A percentile compares a stretch with the other conserved stretches of the same genome.
These are phyloP conservation scores for Aricia artaxerxes DNA, from an alignment of 2,888 invertebrate species.

Conservation along the genomic window DNA sequence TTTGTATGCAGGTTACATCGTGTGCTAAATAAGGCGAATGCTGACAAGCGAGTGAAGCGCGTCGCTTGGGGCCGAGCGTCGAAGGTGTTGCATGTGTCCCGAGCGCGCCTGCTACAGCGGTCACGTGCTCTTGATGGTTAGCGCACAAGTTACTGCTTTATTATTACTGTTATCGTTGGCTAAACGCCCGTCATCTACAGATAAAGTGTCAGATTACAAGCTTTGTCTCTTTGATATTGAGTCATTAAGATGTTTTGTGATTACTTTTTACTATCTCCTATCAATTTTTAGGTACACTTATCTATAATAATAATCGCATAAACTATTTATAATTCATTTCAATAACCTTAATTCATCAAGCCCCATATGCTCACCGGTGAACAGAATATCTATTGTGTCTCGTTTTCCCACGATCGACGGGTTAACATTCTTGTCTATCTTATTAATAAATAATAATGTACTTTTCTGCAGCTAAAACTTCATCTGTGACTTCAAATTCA, in stretches of 20 bases:
- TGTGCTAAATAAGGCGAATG: conserved; percentile 42
- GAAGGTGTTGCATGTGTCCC: conserved; percentile 47
- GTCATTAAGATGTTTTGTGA: no score
- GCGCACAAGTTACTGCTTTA: no score
- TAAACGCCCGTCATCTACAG: no score
- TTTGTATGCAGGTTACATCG: conserved; percentile 49
- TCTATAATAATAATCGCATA: neutral
- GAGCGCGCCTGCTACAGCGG: conserved; percentile 45
- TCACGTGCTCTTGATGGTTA: conserved; percentile 27
- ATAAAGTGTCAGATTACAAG: no score
- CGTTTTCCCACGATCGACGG: no score
- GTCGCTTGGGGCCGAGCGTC: conserved; percentile 54
- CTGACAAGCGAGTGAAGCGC: conserved; percentile 42
- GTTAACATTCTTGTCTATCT: neutral
- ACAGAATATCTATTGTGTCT: no score
- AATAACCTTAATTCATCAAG: no score
- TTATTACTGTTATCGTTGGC: no score
- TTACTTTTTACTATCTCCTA: no score
- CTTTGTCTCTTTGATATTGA: no score
- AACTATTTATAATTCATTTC: neutral
- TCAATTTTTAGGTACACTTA: no score
- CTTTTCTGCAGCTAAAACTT: neutral
- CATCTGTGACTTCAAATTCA: neutral
- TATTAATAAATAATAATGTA: neutral
- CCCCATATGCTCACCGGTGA: no score